Conservation (phyloP, 2,797 vertebrate genomes). For the Enteromius fasciolatus region DNA sequence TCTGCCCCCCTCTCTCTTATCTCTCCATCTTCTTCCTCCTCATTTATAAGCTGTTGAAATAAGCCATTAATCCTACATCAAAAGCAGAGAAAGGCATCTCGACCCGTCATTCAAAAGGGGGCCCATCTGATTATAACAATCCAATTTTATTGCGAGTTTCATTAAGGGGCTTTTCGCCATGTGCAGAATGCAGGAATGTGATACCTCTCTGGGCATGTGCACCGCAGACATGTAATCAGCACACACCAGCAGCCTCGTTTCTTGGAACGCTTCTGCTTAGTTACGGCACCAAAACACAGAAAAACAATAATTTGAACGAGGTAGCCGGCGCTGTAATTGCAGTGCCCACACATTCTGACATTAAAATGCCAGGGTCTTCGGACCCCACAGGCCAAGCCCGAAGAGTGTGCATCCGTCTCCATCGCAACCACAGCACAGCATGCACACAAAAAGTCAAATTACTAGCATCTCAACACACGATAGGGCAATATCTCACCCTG, state of each 20-base stretch:
- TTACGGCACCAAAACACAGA: conserved; percentile 74
- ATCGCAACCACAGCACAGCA: conserved; percentile 60
- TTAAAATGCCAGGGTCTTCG: conserved; percentile 46
- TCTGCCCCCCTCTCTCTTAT: not conserved
- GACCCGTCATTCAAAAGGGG: conserved; percentile 13
- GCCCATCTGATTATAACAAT: conserved; percentile 55
- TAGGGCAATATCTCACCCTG: not conserved
- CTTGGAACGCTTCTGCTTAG: conserved; percentile 67
- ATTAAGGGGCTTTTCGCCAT: conserved; percentile 52
- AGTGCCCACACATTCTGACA: conserved; percentile 44
- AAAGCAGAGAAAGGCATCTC: conserved; percentile 31
- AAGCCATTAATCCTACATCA: conserved; percentile 53
- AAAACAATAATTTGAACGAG: conserved; percentile 75
- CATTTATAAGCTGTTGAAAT: conserved; percentile 53
- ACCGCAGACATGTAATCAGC: conserved; percentile 66
- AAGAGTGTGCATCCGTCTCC: conserved; percentile 56
- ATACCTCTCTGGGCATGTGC: conserved; percentile 56
- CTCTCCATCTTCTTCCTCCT: conserved; percentile 32
- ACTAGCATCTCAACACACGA: conserved; percentile 7
- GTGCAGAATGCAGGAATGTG: conserved; percentile 61
- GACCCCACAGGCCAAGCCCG: conserved; percentile 50
- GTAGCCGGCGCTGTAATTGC: conserved; percentile 63
- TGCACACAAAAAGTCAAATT: conserved; percentile 43
- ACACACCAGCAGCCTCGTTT: conserved; percentile 36
- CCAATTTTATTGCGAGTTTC: conserved; percentile 30